Conservation (phyloP, 2,797 vertebrate species). For the Luscinia luscinia region DNA sequence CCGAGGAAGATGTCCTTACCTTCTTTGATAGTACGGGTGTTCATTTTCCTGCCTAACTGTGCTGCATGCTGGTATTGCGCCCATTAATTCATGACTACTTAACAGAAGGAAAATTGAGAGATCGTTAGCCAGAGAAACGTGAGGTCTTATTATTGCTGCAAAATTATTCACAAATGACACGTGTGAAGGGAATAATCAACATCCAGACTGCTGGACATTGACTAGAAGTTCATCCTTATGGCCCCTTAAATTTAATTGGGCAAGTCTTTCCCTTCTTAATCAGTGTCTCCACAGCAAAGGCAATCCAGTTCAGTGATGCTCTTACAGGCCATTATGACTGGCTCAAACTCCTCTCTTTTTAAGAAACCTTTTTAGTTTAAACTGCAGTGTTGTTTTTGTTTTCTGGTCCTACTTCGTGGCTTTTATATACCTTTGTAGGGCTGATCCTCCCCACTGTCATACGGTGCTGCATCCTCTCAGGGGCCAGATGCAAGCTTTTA, state of each 20-base stretch:
- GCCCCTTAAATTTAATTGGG: no score
- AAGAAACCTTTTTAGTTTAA: background rate
- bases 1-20: slow-evolving; percentile 84
- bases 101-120: background rate
- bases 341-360: background rate
- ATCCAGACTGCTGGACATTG: no score
- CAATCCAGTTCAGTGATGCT: accelerated
- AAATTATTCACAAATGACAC: accelerated
- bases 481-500: background rate
- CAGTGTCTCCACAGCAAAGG: accelerated
- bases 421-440: background rate
- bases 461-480: background rate
- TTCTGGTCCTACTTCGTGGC: background rate
- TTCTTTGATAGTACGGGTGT: slow-evolving; percentile 88
- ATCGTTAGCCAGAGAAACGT: accelerated
- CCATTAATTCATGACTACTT: accelerated
- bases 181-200: background rate
- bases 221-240: background rate
- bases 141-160: background rate
- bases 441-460: accelerated
- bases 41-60: background rate
- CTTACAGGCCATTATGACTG: background rate
- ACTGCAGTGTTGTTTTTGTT: background rate
- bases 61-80: accelerated
- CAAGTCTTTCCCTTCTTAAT: no score